Conservation (phyloP, 2,113 vertebrate species). For the Eulemur macaco region DNA sequence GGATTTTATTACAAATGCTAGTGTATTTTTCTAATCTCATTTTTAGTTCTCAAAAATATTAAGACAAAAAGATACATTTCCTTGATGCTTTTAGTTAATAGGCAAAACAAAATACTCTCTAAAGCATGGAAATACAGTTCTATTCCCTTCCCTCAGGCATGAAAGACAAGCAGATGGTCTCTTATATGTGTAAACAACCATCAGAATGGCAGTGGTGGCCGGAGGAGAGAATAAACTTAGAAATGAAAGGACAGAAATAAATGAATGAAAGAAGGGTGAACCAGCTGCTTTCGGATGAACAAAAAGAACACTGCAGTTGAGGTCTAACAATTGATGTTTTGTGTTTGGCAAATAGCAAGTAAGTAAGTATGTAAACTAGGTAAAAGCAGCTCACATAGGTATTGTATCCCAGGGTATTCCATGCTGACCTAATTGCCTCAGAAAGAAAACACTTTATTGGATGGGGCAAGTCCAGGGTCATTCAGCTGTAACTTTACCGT, state of each 20-base stretch:
- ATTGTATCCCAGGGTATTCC: not conserved
- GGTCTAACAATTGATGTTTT: not conserved
- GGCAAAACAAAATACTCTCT: not conserved
- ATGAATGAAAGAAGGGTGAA: conserved; percentile 33
- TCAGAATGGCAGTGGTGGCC: not conserved
- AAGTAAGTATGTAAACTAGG: not conserved
- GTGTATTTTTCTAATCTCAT: not conserved
- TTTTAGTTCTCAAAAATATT: conserved; percentile 11
- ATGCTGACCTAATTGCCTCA: not conserved
- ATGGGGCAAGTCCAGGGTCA: not conserved
- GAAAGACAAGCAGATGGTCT: not conserved
- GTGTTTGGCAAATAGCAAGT: not conserved
- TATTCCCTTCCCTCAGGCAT: not conserved
- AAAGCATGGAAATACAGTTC: not conserved
- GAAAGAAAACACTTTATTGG: not conserved
- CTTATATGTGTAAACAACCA: not conserved
- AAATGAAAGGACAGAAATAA: conserved; percentile 24
- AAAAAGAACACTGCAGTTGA: not conserved
- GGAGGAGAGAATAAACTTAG: not conserved
- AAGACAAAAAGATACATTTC: not conserved
- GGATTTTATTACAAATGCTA: not conserved
- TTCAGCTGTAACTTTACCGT: not conserved
- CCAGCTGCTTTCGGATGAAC: not conserved
- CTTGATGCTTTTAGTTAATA: not conserved
- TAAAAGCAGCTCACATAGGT: not conserved